These are phyloP conservation scores for Acromyrmex echinatior DNA, from an alignment of 1,140 invertebrate species.

Conservation along the genomic window DNA sequence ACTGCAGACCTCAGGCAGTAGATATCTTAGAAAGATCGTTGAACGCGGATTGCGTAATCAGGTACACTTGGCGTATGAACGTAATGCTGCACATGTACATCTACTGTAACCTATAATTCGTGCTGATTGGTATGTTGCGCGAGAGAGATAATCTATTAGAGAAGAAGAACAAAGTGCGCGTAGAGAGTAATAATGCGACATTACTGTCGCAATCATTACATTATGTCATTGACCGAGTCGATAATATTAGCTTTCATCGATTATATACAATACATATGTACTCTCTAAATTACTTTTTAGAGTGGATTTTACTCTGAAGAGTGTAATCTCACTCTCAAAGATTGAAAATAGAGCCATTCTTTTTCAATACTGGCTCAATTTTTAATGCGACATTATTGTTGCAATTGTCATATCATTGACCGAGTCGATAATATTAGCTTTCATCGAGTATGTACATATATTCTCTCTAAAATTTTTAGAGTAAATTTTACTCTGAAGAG, in stretches of 20 bases:
- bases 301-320: too few species aligned
- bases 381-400: background rate
- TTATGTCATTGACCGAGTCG: background rate
- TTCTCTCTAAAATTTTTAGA: too few species aligned
- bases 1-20: slow-evolving; percentile 64
- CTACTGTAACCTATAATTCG: slow-evolving; percentile 10
- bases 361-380: too few species aligned
- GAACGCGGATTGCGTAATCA: slow-evolving; percentile 62
- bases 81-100: slow-evolving; percentile 7
- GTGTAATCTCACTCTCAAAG: too few species aligned
- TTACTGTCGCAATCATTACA: slow-evolving; percentile 5
- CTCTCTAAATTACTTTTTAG: too few species aligned
- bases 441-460: background rate
- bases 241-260: background rate
- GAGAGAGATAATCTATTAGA: slow-evolving; percentile 4
- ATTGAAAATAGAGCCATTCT: too few species aligned
- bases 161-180: background rate
- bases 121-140: slow-evolving; percentile 34
- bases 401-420: slow-evolving; percentile 4
- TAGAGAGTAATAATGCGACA: background rate
- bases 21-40: slow-evolving; percentile 43
- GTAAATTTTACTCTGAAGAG: too few species aligned
- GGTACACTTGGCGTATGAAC: slow-evolving; percentile 16
- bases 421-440: background rate
- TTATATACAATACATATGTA: too few species aligned